These are phyloP conservation scores for Maniola jurtina DNA, from an alignment of 1,140 invertebrate species.

Conservation along the genomic window DNA sequence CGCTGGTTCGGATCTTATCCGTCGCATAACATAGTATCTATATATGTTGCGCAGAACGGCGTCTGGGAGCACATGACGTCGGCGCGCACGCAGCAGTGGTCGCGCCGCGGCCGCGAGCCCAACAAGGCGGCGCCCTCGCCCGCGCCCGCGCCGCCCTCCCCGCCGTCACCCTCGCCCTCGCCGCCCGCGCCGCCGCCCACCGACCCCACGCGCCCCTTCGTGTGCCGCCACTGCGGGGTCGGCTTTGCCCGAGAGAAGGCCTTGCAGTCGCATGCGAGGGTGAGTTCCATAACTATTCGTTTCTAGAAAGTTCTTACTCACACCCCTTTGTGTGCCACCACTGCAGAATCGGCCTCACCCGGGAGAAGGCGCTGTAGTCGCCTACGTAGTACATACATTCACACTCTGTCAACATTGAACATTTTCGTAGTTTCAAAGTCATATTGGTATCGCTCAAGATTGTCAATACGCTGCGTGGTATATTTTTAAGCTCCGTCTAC, in stretches of 20 bases:
- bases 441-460: no score
- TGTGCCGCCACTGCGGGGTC: constrained; percentile 88
- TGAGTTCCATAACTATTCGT: constrained; percentile 37
- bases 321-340: no score
- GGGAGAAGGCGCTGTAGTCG: no score
- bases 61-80: constrained; percentile 70
- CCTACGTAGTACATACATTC: no score
- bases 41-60: constrained; percentile 43
- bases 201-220: constrained; percentile 87
- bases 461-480: no score
- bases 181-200: constrained; percentile 77
- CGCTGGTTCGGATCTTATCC: no score
- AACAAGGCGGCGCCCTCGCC: constrained; percentile 36
- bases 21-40: neutral
- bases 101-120: constrained; percentile 60
- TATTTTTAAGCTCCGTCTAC: no score
- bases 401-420: no score
- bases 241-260: constrained; percentile 90
- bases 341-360: no score
- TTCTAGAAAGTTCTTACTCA: no score
- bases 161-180: constrained; percentile 33
- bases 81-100: constrained; percentile 73
- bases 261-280: constrained; percentile 84
- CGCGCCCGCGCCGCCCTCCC: constrained; percentile 30
- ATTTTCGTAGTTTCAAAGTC: no score